Percentiles rank a stretch among this genome's conserved stretches.
Conservation (phyloP, 2,113 vertebrate genomes). For the Amphilophus citrinellus region DNA sequence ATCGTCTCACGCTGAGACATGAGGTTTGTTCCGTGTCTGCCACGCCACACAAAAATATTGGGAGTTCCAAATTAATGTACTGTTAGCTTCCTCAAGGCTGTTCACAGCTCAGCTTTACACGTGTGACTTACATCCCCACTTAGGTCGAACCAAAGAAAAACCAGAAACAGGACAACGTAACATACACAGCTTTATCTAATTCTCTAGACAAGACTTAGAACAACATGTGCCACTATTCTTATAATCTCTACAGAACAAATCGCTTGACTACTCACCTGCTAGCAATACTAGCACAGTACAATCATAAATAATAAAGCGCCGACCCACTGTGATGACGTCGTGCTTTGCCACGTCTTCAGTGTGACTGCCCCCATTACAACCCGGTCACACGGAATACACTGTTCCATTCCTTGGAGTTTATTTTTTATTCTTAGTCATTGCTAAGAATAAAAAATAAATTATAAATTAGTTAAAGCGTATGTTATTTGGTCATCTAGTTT, state of each 20-base stretch:
- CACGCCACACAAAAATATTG: background rate
- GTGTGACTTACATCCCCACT: background rate
- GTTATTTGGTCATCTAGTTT: too few relatives aligned
- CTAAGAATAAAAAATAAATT: too few relatives aligned
- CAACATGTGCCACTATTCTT: background rate
- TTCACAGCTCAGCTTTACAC: background rate
- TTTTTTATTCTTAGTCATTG: too few relatives aligned
- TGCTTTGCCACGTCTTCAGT: constrained; percentile 77
- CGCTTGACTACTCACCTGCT: constrained; percentile 51
- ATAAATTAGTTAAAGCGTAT: too few relatives aligned
- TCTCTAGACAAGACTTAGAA: background rate
- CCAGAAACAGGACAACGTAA: background rate
- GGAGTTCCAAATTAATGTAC: background rate
- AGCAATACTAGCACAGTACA: constrained; percentile 13
- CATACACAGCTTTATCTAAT: background rate
- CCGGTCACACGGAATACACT: background rate
- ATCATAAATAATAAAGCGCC: constrained; percentile 42
- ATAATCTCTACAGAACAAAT: background rate
- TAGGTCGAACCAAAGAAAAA: background rate
- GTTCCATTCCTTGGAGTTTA: too few relatives aligned
- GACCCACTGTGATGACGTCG: constrained; percentile 76
- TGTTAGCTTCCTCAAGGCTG: background rate
- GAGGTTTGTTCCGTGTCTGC: background rate
- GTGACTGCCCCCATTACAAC: constrained; percentile 33
- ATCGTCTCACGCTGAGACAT: background rate